Base-by-base conservation (phyloP, 1,140 invertebrate genomes). In the Plectrocnemia conspersa region DNA sequence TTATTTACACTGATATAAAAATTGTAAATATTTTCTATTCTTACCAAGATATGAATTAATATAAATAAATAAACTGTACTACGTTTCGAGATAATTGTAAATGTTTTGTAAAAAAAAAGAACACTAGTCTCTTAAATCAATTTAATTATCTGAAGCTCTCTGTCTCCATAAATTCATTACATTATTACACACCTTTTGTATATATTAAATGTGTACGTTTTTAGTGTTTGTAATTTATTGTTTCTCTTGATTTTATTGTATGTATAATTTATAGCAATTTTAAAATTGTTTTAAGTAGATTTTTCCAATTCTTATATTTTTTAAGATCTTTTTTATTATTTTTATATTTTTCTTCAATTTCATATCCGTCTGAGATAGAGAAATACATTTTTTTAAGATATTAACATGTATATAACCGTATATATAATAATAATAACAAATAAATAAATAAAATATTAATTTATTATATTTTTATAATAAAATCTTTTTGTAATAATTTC, bases 31-130 rank as follows among this genome's bases (percentile, higher is more conserved):
- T 29, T 27, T 13, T 33, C 18, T 33, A 19, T 44, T 45, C 42
- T 45, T 40, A 45, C 42, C 42, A 45, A 27, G 18, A 45, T 40
- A 23, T 27, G 32, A 33, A 48, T 33, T 48, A 48, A n/a, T n/a
- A n/a, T n/a, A n/a, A n/a, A n/a, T 29, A 29, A 29, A 29, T 7
- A 13, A 7, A 9, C 22, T 38, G 7, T 16, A 27, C 18, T 47
- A 13, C 33, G 13, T 52, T 60, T 49, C 19, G 29, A 22, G 42
- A 47, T 10, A n/a, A 50, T 32, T 58, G 59, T 58, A 61, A 61
- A 61, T 58, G 55, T 58, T 58, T 58, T 61, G 59, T 61, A 61
- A 36, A 61, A 61, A n/a, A n/a, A n/a, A n/a, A 61, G 24, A 45
- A 54, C 16, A 54, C 55, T 61, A 61, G 59, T 61, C 59, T 55